Evolutionary conservation across 23 tunicate genomes (phyloP).

Genomic region (Phallusia fumigata): DNA sequence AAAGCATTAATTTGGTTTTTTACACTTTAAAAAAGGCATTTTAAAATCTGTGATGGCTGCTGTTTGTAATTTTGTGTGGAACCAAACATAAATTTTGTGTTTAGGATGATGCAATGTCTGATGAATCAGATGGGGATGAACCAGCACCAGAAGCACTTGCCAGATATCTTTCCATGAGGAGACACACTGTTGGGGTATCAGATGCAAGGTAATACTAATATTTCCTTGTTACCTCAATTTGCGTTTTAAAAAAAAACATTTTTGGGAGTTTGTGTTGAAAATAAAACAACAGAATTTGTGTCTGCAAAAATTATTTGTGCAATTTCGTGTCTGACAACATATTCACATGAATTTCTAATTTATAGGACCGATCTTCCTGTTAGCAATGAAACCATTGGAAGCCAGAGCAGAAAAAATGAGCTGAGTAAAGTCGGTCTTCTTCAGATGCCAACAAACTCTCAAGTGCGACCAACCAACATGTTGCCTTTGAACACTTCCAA

Average conservation of each 20-base stretch:
- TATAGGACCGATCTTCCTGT: conserved; percentile 17
- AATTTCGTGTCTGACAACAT: too few relatives aligned
- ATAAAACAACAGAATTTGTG: too few relatives aligned
- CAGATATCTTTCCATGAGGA: conserved; percentile 74
- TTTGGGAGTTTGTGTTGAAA: too few relatives aligned
- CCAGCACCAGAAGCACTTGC: conserved; percentile 91
- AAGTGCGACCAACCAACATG: conserved; percentile 30
- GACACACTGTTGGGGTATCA: conserved; percentile 81
- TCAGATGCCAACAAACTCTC: conserved; percentile 35
- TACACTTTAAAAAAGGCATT: background rate
- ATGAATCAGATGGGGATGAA: conserved; percentile 90
- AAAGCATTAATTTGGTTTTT: too few relatives aligned
- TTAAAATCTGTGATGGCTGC: background rate
- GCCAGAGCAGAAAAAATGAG: conserved; percentile 6
- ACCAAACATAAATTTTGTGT: background rate
- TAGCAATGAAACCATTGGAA: conserved; percentile 1
- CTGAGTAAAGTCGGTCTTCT: conserved; percentile 30
- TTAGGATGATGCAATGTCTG: conserved; percentile 61
- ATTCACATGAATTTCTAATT: background rate
- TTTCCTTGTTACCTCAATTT: background rate
- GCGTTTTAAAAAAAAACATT: background rate
- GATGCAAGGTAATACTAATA: conserved; percentile 11
- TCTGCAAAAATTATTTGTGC: background rate
- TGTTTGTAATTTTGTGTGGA: too few relatives aligned
- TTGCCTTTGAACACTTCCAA: conserved; percentile 33